Base-by-base conservation (phyloP, 2,888 invertebrate species). In the Metalampra italica region DNA sequence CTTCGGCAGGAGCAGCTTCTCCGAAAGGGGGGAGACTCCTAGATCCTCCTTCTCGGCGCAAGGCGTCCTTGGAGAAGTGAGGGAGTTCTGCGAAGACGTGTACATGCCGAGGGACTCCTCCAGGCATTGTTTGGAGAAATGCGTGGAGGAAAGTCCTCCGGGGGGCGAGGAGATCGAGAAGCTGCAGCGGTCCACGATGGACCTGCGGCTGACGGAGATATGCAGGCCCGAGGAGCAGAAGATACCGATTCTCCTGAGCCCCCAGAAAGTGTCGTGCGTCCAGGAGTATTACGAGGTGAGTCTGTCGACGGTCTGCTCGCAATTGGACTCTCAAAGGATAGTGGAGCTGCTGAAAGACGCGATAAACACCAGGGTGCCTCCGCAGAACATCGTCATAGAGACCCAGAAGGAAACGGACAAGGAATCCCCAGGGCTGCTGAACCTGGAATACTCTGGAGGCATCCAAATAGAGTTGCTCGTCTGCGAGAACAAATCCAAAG, bases 381-480 rank as follows among this genome's bases (percentile, higher is more conserved):
- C 95, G 1, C 87, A 85, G 49, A 90, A 76, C 52, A 90, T 90
- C 13, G 80, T 84, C 80, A 91, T 68, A 51, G 92, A 67, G 29
- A 90, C 75, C 62, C 69, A 68, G 11, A 71, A 66, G 39, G 72
- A 68, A 2, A 49, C 52, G 11, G 71, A 66, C 29, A 78, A 73
- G 0, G 81, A 84, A 30, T 71, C 76, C 4, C 88, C 90, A 0
- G 90, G 92, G 7, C 91, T 91, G 61, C 67, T 92, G 1, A 94
- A 93, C 55, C 81, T 95, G 50, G 94, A 94, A 70, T 94, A 94
- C 69, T 94, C 95, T 0, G 95, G 95, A 0, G 96, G 96, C 0
- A 93, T 97, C 56, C 96, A 96, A 78, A 96, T 97, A 32, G 96
- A 96, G 68, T 79, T 97, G 66, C 93, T 95, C 61, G 93, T 97